phyloP scores from a whole-genome alignment of 2,113 vertebrate genomes.

The Pygoscelis antarcticus region DNA sequence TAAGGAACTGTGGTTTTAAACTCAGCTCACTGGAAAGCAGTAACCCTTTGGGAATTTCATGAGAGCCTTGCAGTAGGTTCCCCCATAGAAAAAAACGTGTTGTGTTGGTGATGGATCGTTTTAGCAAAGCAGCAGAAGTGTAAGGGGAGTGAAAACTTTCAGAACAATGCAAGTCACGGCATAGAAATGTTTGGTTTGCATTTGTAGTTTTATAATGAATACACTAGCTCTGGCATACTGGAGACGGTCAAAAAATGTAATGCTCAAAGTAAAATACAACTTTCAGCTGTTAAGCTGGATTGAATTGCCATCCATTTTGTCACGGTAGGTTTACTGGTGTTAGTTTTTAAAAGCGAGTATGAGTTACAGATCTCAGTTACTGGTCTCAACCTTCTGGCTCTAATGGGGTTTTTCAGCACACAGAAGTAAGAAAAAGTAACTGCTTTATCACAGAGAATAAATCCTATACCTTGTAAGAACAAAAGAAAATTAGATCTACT shows the following conservation, averaged over 20 bases:
- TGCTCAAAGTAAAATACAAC: background rate
- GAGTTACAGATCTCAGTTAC: background rate
- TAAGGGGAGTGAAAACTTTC: background rate
- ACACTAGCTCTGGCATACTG: background rate
- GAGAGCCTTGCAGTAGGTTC: background rate
- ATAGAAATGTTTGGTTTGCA: background rate
- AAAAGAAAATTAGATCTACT: background rate
- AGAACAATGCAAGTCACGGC: background rate
- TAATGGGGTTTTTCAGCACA: background rate
- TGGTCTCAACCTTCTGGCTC: conserved; percentile 20
- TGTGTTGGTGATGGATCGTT: background rate
- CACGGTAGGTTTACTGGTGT: background rate
- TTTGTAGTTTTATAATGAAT: background rate
- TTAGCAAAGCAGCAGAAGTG: background rate
- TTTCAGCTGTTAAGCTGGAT: background rate
- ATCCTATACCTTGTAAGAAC: background rate
- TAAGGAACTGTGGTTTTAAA: background rate
- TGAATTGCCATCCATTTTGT: background rate
- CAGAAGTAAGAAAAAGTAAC: background rate
- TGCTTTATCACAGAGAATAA: background rate
- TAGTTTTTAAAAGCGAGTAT: background rate
- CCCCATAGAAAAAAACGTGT: background rate
- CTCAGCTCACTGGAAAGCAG: background rate
- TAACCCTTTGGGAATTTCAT: background rate
- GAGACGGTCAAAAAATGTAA: background rate